Evolutionary conservation across 2,113 vertebrate species (phyloP).

Genomic region (Aptenodytes patagonicus): DNA sequence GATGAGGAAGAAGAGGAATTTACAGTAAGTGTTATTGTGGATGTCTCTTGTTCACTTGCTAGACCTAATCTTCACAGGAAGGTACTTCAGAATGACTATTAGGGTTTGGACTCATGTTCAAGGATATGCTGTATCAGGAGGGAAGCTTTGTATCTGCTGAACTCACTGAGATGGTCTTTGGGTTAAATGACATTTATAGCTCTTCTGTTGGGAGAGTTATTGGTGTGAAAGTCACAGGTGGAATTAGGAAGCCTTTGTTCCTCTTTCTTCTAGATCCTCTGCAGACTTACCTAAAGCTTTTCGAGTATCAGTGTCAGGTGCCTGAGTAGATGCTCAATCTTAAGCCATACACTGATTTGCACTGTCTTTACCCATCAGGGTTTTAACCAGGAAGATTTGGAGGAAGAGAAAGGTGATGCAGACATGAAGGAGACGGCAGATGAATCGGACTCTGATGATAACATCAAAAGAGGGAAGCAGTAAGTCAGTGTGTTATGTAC

Average conservation of each 20-base stretch:
- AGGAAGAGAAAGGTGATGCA: constrained; percentile 81
- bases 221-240: neutral
- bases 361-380: constrained; percentile 76
- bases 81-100: neutral
- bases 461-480: constrained; percentile 89
- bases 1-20: constrained; percentile 98
- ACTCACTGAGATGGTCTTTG: neutral
- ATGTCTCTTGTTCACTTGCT: neutral
- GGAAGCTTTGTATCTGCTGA: neutral
- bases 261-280: neutral
- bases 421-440: constrained; percentile 69
- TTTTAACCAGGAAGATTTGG: constrained; percentile 97
- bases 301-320: neutral
- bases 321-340: neutral
- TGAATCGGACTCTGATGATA: constrained; percentile 93
- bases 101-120: neutral
- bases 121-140: neutral
- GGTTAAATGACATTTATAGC: neutral
- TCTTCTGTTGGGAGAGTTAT: neutral
- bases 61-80: neutral
- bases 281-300: neutral
- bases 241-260: neutral
- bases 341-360: neutral
- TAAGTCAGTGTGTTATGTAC: constrained; percentile 43
- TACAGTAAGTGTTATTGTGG: constrained; percentile 79